Evolutionary conservation across 2,888 invertebrate genomes (phyloP).

Genomic region (Conomelus anceps): DNA sequence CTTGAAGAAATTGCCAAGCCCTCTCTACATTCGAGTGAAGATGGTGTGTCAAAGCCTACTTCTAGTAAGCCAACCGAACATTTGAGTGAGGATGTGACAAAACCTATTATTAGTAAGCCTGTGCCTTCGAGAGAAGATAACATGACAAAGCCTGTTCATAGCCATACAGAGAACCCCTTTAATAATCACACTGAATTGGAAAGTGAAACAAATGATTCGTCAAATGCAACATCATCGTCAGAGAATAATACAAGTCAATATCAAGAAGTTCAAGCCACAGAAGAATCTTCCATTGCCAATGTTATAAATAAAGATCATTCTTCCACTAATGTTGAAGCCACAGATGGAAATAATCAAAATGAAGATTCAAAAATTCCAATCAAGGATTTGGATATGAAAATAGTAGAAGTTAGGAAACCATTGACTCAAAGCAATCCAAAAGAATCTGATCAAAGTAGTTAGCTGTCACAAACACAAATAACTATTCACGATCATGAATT

Average conservation of each 20-base stretch:
- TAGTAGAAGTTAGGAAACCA: not conserved
- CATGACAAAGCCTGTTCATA: not conserved
- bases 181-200: not conserved
- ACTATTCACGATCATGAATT: not conserved
- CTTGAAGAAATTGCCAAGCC: not conserved
- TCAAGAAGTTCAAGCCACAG: not conserved
- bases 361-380: not conserved
- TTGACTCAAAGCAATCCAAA: not conserved
- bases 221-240: not conserved
- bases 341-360: not conserved
- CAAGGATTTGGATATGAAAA: not conserved
- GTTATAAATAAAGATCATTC: not conserved
- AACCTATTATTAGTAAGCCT: not conserved
- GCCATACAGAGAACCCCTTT: not conserved
- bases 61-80: not conserved
- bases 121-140: not conserved
- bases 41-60: not conserved
- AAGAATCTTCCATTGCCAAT: not conserved
- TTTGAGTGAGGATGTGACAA: not conserved
- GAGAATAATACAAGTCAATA: not conserved
- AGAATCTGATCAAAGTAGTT: not conserved
- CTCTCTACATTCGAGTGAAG: not conserved
- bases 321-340: not conserved
- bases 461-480: not conserved
- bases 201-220: not conserved